Evolutionary conservation across 2,113 vertebrate genomes (phyloP).

Genomic region (Alligator mississippiensis): DNA sequence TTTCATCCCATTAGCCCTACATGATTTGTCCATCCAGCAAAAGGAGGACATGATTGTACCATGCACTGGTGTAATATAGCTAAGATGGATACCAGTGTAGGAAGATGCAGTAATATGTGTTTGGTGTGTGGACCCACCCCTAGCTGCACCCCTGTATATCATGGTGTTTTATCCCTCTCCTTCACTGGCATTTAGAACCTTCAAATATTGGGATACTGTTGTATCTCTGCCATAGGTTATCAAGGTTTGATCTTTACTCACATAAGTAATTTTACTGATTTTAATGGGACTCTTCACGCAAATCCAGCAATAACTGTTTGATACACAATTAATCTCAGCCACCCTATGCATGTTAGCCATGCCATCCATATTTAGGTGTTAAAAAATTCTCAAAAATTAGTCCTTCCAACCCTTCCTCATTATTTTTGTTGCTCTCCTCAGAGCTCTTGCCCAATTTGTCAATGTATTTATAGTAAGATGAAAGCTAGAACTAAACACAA

Average conservation of each 20-base stretch:
- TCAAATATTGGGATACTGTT: neutral
- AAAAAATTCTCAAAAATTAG: neutral
- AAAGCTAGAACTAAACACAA: neutral
- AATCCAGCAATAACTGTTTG: neutral
- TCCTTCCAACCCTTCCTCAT: neutral
- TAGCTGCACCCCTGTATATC: neutral
- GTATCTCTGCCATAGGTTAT: neutral
- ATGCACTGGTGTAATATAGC: too few species aligned
- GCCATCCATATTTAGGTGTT: neutral
- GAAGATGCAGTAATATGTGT: too few species aligned
- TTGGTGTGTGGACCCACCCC: too few species aligned
- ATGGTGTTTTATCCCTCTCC: neutral
- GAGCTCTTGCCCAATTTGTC: neutral
- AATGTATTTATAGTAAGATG: too few species aligned
- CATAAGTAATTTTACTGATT: neutral
- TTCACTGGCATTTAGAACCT: neutral
- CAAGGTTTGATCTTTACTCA: neutral
- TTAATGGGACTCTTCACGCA: neutral
- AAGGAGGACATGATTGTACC: too few species aligned
- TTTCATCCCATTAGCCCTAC: neutral
- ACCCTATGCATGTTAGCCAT: neutral
- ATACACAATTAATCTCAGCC: neutral
- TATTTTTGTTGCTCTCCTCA: neutral
- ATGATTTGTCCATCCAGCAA: too few species aligned
- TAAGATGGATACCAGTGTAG: too few species aligned